These are phyloP conservation scores for Lepidonotus clava DNA, from an alignment of 2,888 invertebrate species.

Conservation along the genomic window DNA sequence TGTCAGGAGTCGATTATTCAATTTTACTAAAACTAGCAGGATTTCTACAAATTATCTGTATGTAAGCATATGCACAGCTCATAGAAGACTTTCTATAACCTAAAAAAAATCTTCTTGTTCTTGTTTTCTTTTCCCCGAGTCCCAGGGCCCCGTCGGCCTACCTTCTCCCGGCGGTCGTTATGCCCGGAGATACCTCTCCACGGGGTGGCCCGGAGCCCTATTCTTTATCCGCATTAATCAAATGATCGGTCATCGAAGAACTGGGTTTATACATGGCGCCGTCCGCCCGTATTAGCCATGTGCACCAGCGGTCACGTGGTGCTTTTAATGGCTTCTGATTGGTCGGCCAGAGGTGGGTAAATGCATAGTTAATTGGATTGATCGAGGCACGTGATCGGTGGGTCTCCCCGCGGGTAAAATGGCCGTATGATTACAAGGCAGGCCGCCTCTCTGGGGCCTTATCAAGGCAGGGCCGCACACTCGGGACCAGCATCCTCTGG, in stretches of 20 bases:
- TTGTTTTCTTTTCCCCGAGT: neutral
- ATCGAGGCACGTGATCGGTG: conserved; percentile 29
- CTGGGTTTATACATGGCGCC: neutral
- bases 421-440: conserved; percentile 43
- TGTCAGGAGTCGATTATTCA: too few species aligned
- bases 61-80: too few species aligned
- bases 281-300: neutral
- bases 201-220: neutral
- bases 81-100: neutral
- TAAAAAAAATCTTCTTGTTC: neutral
- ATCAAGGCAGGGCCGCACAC: conserved; percentile 9
- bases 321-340: conserved; percentile 33
- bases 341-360: conserved; percentile 1
- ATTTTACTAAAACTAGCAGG: too few species aligned
- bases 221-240: conserved; percentile 33
- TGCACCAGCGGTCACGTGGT: conserved; percentile 26
- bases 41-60: too few species aligned
- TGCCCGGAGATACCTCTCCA: neutral
- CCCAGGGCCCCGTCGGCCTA: neutral
- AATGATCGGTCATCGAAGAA: conserved; percentile 24
- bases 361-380: conserved; percentile 50
- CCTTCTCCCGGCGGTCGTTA: neutral
- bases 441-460: neutral
- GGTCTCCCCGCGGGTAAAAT: neutral
- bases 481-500: neutral